Evolutionary conservation across 2,797 vertebrate genomes (phyloP).

Genomic region (Echiichthys vipera): DNA sequence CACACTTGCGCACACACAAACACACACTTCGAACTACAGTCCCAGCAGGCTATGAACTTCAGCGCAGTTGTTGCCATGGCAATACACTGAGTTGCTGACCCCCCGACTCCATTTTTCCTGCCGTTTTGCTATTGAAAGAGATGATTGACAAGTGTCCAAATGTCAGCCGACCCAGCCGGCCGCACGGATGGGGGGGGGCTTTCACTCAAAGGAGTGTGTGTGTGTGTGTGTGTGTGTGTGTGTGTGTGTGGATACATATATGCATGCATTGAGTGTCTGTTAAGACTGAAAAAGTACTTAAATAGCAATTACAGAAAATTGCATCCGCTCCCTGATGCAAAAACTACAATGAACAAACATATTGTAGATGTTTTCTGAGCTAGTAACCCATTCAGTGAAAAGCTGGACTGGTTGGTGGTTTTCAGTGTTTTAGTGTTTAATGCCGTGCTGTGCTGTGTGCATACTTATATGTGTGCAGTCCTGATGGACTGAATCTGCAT

Average conservation of each 20-base stretch:
- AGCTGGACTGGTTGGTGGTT: slow-evolving; percentile 27
- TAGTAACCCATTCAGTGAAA: slow-evolving; percentile 60
- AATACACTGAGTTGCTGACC: slow-evolving; percentile 83
- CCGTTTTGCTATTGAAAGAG: slow-evolving; percentile 84
- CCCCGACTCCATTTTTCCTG: slow-evolving; percentile 83
- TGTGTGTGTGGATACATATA: background rate
- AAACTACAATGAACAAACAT: slow-evolving; percentile 25
- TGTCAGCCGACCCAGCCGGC: slow-evolving; percentile 84
- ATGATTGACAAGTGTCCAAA: slow-evolving; percentile 87
- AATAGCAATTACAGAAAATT: slow-evolving; percentile 46
- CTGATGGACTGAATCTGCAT: slow-evolving; percentile 34
- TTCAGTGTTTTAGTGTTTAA: slow-evolving; percentile 42
- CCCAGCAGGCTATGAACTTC: slow-evolving; percentile 85
- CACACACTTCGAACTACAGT: slow-evolving; percentile 65
- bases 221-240: slow-evolving; percentile 27
- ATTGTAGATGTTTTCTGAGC: slow-evolving; percentile 43
- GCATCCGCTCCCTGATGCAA: slow-evolving; percentile 16
- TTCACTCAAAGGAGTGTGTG: slow-evolving; percentile 59
- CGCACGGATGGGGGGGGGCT: slow-evolving; percentile 69
- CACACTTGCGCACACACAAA: slow-evolving; percentile 4
- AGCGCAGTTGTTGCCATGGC: slow-evolving; percentile 83
- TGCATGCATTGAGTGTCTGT: slow-evolving; percentile 7
- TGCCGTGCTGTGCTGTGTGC: slow-evolving; percentile 31
- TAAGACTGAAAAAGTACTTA: slow-evolving; percentile 27
- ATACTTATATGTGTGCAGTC: slow-evolving; percentile 40